Evolutionary conservation across 2,888 invertebrate species (phyloP), one percentile per base, ranked within the genome.

Genomic region (Caenorhabditis sulstoni): DNA sequence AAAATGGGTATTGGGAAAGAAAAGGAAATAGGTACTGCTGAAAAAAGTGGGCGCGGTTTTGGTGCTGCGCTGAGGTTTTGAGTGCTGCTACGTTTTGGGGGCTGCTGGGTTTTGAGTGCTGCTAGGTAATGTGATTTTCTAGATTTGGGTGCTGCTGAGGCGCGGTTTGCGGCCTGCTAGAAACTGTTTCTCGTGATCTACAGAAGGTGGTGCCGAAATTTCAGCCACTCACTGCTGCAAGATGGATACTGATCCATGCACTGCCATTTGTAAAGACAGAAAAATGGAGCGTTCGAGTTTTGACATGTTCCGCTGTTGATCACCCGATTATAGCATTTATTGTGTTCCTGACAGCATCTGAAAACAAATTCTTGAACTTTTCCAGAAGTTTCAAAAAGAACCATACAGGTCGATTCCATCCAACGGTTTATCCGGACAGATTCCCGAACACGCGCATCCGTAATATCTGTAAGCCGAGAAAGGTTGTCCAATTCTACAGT

Each of bases 251-350:
- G 37, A 9, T 52, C 45, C 4, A 67, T 35, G 41, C 79, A 79
- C 35, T 71, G 23, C 79, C 79, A 79, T 22, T 65, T 70, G 45
- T 79, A 79, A 8, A 70, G 50, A 29, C 79, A 79, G 23, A 61
- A 79, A 35, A 61, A 79, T 37, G 79, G 79, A 22, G 75, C 41
- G 55, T 75, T 75, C 9, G 52, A 50, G 22, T 75, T 79, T 44
- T 74, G 55, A 18, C 79, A 79, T 16, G 23, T 53, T 39, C 59
- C 66, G 8, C 59, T 23, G 8, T 11, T 20, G 1, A 49, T 49
- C 23, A 71, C 29, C 0, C 39, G 9, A n/a, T 59, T n/a, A 35
- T 75, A 75, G 47, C 79, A 79, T 1, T 59, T 14, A 12, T 20
- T 52, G 16, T 79, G 79, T 5, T 22, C 49, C 37, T 66, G 23